Evolutionary conservation across 2,113 vertebrate genomes (phyloP).

Genomic region (Orycteropus afer): DNA sequence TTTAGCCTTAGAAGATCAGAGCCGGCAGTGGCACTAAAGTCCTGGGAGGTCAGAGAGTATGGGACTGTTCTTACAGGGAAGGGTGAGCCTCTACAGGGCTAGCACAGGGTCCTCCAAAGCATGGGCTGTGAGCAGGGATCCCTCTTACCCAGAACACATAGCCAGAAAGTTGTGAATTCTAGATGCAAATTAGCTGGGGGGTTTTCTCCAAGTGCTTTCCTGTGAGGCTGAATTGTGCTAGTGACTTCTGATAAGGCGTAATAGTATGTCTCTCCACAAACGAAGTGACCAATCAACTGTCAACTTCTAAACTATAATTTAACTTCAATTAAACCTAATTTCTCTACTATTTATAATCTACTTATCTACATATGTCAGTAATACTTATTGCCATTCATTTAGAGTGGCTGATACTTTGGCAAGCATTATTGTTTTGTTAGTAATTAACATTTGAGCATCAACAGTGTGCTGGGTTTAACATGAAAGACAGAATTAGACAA

Average conservation of each 20-base stretch:
- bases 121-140: not conserved
- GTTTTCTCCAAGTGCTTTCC: not conserved
- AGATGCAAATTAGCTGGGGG: too few species aligned
- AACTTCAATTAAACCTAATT: conserved; percentile 70
- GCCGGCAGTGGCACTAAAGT: not conserved
- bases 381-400: conserved; percentile 60
- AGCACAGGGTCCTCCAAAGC: not conserved
- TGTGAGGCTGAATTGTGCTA: not conserved
- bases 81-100: not conserved
- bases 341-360: conserved; percentile 58
- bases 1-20: not conserved
- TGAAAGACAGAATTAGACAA: conserved; percentile 10
- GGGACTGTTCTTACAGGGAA: not conserved
- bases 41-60: not conserved
- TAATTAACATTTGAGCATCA: not conserved
- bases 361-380: conserved; percentile 57
- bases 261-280: conserved; percentile 53
- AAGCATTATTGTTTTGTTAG: not conserved
- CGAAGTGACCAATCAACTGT: conserved; percentile 53
- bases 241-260: conserved; percentile 48
- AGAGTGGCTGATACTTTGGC: conserved; percentile 41
- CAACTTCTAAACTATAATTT: conserved; percentile 68
- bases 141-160: not conserved
- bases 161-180: not conserved
- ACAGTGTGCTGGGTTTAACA: not conserved